Evolutionary conservation across 2,888 invertebrate species (phyloP).

Genomic region (Ennomos quercinarius): DNA sequence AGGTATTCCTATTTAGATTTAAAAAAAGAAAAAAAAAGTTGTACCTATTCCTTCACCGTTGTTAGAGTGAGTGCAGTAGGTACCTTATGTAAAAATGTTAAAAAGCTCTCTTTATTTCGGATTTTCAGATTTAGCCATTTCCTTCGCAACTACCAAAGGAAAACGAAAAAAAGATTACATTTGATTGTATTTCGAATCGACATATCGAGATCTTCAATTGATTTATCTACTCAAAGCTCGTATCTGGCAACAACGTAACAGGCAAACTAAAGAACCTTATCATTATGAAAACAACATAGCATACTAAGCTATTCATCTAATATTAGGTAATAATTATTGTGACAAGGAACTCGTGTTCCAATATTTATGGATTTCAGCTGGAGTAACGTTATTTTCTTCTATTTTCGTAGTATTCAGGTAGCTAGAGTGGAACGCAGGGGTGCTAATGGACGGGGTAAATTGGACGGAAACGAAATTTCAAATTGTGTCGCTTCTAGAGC

Average conservation of each 20-base stretch:
- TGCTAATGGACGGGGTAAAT: conserved; percentile 53
- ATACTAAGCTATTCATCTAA: neutral
- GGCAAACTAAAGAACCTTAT: too few relatives aligned
- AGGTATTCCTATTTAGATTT: too few relatives aligned
- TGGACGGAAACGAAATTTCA: conserved; percentile 63
- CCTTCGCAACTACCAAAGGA: neutral
- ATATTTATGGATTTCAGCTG: neutral
- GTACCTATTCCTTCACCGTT: too few relatives aligned
- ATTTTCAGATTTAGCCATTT: neutral
- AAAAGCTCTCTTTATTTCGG: neutral
- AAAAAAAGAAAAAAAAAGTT: too few relatives aligned
- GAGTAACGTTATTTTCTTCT: conserved; percentile 7
- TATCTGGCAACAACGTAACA: neutral
- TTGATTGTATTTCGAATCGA: conserved; percentile 3
- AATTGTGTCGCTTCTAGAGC: conserved; percentile 42
- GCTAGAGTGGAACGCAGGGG: conserved; percentile 4
- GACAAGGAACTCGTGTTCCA: neutral
- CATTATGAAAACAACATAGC: too few relatives aligned
- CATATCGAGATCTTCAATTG: neutral
- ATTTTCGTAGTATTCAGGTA: conserved; percentile 9
- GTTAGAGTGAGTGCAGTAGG: too few relatives aligned
- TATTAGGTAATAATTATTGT: neutral
- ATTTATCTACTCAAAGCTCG: neutral
- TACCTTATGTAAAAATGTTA: neutral
- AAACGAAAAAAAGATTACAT: neutral